phyloP scores from a whole-genome alignment of 2,888 invertebrate genomes.

The Tubulanus polymorphus region DNA sequence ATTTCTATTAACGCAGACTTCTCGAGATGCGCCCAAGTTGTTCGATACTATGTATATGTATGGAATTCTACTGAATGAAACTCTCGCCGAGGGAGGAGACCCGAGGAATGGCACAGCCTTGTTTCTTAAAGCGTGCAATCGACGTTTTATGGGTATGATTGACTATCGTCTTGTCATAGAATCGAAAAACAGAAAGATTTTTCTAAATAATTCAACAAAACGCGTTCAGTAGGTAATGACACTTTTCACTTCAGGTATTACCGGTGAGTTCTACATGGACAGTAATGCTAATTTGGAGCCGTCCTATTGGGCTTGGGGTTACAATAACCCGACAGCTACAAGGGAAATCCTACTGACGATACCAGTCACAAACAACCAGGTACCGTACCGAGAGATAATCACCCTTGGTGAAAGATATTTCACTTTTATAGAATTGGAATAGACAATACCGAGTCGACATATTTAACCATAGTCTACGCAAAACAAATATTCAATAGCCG shows the following conservation, averaged over 20 bases:
- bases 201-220: no score
- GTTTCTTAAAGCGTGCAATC: constrained; percentile 26
- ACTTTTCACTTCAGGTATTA: constrained; percentile 27
- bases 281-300: constrained; percentile 41
- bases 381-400: no score
- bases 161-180: no score
- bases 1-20: constrained; percentile 28
- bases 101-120: constrained; percentile 29
- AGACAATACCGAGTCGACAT: no score
- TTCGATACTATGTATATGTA: constrained; percentile 38
- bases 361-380: neutral
- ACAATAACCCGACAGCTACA: constrained; percentile 11
- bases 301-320: constrained; percentile 39
- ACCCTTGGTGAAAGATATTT: no score
- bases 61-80: constrained; percentile 27
- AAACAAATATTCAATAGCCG: no score
- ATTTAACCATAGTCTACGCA: no score
- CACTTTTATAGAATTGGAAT: no score
- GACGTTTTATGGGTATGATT: no score
- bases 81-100: constrained; percentile 22
- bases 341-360: neutral
- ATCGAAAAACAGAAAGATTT: no score
- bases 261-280: constrained; percentile 39
- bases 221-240: no score
- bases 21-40: constrained; percentile 31